Conservation (phyloP, 1,140 invertebrate species). For the Caenorhabditis tropicalis region DNA sequence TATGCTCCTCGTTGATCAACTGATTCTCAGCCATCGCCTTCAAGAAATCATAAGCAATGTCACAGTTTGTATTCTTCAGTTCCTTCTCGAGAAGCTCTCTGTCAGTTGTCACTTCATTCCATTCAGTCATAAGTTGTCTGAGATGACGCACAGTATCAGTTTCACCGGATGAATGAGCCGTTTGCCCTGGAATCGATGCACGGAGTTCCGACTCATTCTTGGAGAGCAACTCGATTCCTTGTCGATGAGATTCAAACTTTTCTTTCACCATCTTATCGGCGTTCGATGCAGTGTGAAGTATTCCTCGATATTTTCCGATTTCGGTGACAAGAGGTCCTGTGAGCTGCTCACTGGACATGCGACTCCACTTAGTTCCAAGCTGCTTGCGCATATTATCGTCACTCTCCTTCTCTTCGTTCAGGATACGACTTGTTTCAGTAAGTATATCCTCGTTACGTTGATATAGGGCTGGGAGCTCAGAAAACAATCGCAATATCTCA, state of each 20-base stretch:
- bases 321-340: constrained; percentile 87
- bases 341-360: constrained; percentile 85
- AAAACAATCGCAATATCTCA: constrained; percentile 76
- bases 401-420: constrained; percentile 88
- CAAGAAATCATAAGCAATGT: constrained; percentile 78
- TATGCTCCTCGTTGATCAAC: constrained; percentile 81
- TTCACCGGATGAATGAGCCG: constrained; percentile 49
- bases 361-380: constrained; percentile 87
- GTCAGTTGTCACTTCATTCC: constrained; percentile 86
- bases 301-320: constrained; percentile 85
- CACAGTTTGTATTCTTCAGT: constrained; percentile 82
- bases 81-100: constrained; percentile 76
- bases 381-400: constrained; percentile 86
- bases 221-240: constrained; percentile 84
- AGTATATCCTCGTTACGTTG: constrained; percentile 93
- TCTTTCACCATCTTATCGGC: constrained; percentile 83
- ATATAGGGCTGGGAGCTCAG: constrained; percentile 87
- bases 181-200: constrained; percentile 72
- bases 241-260: constrained; percentile 83
- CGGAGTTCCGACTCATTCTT: constrained; percentile 75
- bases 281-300: constrained; percentile 86
- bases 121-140: constrained; percentile 83
- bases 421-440: constrained; percentile 86
- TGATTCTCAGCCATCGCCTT: constrained; percentile 80
- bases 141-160: constrained; percentile 77